Percentiles rank a stretch among this genome's conserved stretches.
These are phyloP conservation scores for Athalia cordata DNA, from an alignment of 2,888 invertebrate genomes.

Conservation along the genomic window DNA sequence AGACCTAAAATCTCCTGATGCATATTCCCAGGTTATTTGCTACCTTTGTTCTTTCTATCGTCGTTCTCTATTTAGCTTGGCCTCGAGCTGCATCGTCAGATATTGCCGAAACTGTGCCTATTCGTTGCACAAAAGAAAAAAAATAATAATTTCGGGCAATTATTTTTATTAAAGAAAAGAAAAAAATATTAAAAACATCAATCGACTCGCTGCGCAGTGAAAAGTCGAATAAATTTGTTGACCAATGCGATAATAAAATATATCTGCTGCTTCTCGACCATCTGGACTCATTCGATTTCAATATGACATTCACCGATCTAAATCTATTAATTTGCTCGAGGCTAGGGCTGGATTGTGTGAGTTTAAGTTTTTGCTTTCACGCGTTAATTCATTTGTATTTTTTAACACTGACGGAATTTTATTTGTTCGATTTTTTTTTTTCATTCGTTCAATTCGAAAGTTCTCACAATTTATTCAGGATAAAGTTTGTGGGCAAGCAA, in stretches of 20 bases:
- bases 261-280: conserved; percentile 2
- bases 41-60: conserved; percentile 11
- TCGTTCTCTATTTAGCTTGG: conserved; percentile 21
- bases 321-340: conserved; percentile 20
- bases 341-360: conserved; percentile 30
- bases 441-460: conserved; percentile 9
- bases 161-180: no score
- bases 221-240: background rate
- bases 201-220: no score
- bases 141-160: no score
- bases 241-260: background rate
- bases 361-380: conserved; percentile 31
- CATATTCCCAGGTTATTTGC: conserved; percentile 16
- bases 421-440: background rate
- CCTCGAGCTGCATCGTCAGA: no score
- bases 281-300: conserved; percentile 22
- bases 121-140: no score
- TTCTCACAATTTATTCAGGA: background rate
- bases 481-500: no score
- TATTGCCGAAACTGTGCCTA: no score
- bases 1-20: background rate
- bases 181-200: no score
- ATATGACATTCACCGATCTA: conserved; percentile 18
- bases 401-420: background rate
- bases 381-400: conserved; percentile 26